Percentiles rank a stretch among this genome's conserved stretches.
These are phyloP conservation scores for Glossosoma conforme DNA, from an alignment of 1,140 invertebrate species.

Conservation along the genomic window DNA sequence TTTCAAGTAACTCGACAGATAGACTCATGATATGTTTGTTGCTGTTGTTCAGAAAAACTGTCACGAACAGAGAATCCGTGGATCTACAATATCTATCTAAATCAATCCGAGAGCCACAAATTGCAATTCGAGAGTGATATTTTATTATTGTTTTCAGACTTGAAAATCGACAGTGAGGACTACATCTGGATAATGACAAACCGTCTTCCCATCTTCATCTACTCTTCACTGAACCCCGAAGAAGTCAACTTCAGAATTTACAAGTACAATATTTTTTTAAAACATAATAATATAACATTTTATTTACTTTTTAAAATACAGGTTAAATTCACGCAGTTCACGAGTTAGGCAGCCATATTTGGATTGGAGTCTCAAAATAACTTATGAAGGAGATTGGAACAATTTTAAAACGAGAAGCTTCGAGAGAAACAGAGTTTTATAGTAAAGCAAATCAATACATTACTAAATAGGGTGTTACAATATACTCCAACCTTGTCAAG, in stretches of 20 bases:
- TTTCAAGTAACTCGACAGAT: conserved; percentile 5
- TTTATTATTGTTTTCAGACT: conserved; percentile 33
- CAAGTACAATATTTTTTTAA: conserved; percentile 31
- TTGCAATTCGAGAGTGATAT: background rate
- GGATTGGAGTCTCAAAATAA: too few species aligned
- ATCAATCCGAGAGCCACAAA: background rate
- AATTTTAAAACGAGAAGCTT: too few species aligned
- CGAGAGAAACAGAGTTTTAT: too few species aligned
- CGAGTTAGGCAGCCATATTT: too few species aligned
- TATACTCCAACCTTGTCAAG: too few species aligned
- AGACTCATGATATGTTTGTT: background rate
- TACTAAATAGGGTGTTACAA: too few species aligned
- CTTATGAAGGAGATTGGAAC: too few species aligned
- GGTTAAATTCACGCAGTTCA: too few species aligned
- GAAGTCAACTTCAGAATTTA: conserved; percentile 56
- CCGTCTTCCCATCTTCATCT: conserved; percentile 55
- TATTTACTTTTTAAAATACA: too few species aligned
- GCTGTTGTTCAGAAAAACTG: background rate
- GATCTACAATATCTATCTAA: background rate
- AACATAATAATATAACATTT: too few species aligned
- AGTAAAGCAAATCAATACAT: too few species aligned
- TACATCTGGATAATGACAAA: conserved; percentile 58
- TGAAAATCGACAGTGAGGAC: conserved; percentile 49
- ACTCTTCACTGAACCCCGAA: conserved; percentile 51
- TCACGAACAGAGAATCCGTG: background rate